Conservation (phyloP, 1,140 invertebrate genomes). For the Condylostylus longicornis region DNA sequence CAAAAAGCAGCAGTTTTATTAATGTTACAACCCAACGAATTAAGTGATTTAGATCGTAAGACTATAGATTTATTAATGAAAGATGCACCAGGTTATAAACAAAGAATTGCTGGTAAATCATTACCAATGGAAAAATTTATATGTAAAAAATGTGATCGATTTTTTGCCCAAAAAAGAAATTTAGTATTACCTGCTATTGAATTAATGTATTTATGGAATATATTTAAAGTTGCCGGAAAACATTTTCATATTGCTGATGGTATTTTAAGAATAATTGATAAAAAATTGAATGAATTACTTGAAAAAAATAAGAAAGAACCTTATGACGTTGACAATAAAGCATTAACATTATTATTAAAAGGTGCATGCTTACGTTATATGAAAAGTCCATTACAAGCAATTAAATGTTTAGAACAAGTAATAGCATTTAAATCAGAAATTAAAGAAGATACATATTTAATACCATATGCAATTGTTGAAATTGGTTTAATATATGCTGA, state of each 20-base stretch:
- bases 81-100: slow-evolving; percentile 64
- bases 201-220: slow-evolving; percentile 87
- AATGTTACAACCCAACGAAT: slow-evolving; percentile 32
- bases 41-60: slow-evolving; percentile 36
- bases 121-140: slow-evolving; percentile 94
- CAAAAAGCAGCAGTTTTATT: slow-evolving; percentile 69
- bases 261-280: slow-evolving; percentile 58
- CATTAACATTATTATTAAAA: slow-evolving; percentile 60
- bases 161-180: slow-evolving; percentile 53
- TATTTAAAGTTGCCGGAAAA: slow-evolving; percentile 70
- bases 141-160: slow-evolving; percentile 66
- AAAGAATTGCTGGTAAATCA: slow-evolving; percentile 88
- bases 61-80: slow-evolving; percentile 44
- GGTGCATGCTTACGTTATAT: slow-evolving; percentile 69
- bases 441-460: slow-evolving; percentile 67
- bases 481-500: slow-evolving; percentile 60
- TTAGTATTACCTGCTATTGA: slow-evolving; percentile 74
- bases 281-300: slow-evolving; percentile 35
- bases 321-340: slow-evolving; percentile 62
- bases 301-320: slow-evolving; percentile 14
- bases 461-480: slow-evolving; percentile 78
- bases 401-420: slow-evolving; percentile 58
- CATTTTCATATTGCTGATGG: slow-evolving; percentile 48
- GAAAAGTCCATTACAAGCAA: slow-evolving; percentile 52
- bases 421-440: slow-evolving; percentile 58